Evolutionary conservation across 2,888 invertebrate genomes (phyloP).

Genomic region (Criorhina ranunculi): DNA sequence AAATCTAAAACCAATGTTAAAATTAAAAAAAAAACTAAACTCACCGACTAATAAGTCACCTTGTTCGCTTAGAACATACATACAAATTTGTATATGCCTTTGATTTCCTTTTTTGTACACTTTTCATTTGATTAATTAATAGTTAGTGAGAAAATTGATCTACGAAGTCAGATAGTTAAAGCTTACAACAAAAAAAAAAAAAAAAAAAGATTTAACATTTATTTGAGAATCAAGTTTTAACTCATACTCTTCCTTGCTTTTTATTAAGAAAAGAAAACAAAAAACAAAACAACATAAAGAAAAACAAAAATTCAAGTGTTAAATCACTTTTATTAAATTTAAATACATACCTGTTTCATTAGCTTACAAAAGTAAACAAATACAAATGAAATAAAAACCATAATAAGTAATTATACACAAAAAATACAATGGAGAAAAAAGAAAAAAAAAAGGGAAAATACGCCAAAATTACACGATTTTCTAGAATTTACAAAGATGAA

Average conservation of each 20-base stretch:
- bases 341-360: slow-evolving; percentile 62
- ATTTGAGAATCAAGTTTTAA: slow-evolving; percentile 24
- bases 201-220: slow-evolving; percentile 22
- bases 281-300: slow-evolving; percentile 5
- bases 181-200: not conserved
- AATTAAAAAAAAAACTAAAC: not conserved
- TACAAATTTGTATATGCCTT: too few species aligned
- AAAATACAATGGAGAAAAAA: slow-evolving; percentile 30
- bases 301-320: slow-evolving; percentile 44
- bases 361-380: slow-evolving; percentile 54
- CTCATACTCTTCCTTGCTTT: slow-evolving; percentile 49
- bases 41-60: too few species aligned
- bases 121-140: not conserved
- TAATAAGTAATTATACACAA: slow-evolving; percentile 19
- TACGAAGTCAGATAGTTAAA: slow-evolving; percentile 2
- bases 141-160: slow-evolving; percentile 25
- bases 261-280: slow-evolving; percentile 7
- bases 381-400: slow-evolving; percentile 38
- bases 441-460: slow-evolving; percentile 11
- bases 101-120: not conserved
- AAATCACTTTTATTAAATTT: slow-evolving; percentile 53
- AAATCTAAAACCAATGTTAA: too few species aligned
- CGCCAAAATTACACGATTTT: slow-evolving; percentile 66
- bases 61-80: too few species aligned
- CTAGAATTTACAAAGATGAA: slow-evolving; percentile 54